Percentiles rank a stretch among this genome's conserved stretches.
Evolutionary conservation across 1,140 invertebrate genomes (phyloP).

Genomic region (Paralvinella palmiformis): DNA sequence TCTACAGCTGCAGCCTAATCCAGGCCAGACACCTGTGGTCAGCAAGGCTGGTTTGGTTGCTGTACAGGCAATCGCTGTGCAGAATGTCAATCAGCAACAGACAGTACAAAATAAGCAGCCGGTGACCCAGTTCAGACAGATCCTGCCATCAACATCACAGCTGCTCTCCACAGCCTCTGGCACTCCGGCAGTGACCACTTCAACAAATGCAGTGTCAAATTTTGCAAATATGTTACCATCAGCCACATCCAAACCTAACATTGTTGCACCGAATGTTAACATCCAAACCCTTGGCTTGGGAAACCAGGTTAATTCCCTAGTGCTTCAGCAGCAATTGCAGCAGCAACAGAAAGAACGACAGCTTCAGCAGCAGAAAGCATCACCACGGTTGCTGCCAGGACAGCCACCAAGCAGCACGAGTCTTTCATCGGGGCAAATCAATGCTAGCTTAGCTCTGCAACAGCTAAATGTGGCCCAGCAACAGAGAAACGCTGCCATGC

Average conservation of each 20-base stretch:
- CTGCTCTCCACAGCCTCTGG: neutral
- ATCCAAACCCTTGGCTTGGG: slow-evolving; percentile 18
- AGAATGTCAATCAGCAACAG: slow-evolving; percentile 7
- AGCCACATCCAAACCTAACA: neutral
- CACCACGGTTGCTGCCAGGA: slow-evolving; percentile 5
- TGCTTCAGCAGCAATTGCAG: neutral
- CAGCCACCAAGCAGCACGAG: too few species aligned
- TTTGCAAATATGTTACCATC: neutral
- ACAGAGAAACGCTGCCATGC: too few species aligned
- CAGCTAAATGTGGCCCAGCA: too few species aligned
- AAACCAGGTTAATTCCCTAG: slow-evolving; percentile 20
- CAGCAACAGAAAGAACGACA: neutral
- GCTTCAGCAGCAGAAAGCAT: slow-evolving; percentile 9
- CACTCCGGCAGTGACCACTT: neutral
- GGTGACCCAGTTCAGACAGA: neutral
- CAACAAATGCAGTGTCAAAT: neutral
- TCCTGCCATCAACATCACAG: neutral
- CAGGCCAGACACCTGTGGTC: neutral
- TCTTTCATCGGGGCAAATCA: too few species aligned
- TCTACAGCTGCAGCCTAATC: neutral
- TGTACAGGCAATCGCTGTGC: neutral
- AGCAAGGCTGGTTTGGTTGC: neutral
- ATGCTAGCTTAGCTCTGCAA: too few species aligned
- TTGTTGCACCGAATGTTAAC: slow-evolving; percentile 18
- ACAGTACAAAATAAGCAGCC: slow-evolving; percentile 14